Base-by-base conservation (phyloP, 1,140 invertebrate genomes). In the Lamellibrachia luymesi region DNA sequence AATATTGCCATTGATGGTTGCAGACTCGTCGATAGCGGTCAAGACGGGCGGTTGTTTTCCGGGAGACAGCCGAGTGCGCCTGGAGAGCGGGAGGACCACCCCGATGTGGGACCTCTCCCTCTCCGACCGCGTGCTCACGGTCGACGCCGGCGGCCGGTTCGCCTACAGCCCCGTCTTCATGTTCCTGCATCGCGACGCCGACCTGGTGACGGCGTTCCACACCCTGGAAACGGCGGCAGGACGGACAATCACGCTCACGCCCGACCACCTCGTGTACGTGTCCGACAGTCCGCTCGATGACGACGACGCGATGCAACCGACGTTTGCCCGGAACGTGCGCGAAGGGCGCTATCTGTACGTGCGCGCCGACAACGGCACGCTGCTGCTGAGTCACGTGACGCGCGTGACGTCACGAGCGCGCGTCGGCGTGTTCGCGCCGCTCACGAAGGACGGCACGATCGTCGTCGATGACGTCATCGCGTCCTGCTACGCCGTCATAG, bases 401-500 rank as follows among this genome's bases (percentile, higher is more conserved):
- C 95, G 96, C 0, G 96, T 98, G 1, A 96, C 96, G 49, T 95
- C 97, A 25, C 96, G 97, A 13, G 95, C 97, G 1, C 96, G 97
- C 38, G 96, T 96, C 52, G 99, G 99, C 10, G 97, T 99, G 2
- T 99, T 97, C 95, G 99, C 99, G 1, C 99, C 99, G 0, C 96
- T 99, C 22, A 99, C 99, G 0, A 96, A 96, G 27, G 97, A 97
- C 13, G 99, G 99, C 1, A 99, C 98, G 50, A 96, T 99, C 17
- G 97, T 99, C 50, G 98, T 99, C 1, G 98, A 99, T 96, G 98
- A 98, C 93, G 97, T 99, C 4, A 97, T 98, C 1, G 98, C 98
- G 2, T 99, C 99, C 0, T 99, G 99, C 96, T 99, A 99, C 96
- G 99, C 99, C 0, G 96, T 98, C 13, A 97, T 99, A 25, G 97